These are phyloP conservation scores for Heliothis virescens DNA, from an alignment of 1,140 invertebrate genomes.

Conservation along the genomic window DNA sequence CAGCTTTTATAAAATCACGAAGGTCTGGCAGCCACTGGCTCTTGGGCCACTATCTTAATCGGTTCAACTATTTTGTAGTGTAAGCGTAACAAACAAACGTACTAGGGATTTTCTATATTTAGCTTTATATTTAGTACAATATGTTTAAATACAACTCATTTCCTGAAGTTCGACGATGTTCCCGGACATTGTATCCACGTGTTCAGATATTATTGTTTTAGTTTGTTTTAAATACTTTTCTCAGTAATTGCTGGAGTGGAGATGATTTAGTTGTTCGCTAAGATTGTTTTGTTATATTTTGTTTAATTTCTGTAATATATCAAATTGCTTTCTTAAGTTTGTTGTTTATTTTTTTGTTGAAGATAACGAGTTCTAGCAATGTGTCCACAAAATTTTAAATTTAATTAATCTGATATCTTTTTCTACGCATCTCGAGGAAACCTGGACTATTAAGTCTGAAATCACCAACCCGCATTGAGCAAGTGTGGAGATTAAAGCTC, in stretches of 20 bases:
- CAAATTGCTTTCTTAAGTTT: background rate
- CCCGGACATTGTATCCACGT: constrained; percentile 23
- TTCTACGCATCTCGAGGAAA: too few species aligned
- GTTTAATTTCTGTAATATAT: background rate
- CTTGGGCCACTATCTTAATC: too few species aligned
- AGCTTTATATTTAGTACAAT: background rate
- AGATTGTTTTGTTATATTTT: background rate
- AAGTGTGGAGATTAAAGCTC: too few species aligned
- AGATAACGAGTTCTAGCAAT: too few species aligned
- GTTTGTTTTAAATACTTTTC: constrained; percentile 20
- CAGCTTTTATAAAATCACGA: too few species aligned
- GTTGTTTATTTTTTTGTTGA: background rate
- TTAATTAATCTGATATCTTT: too few species aligned
- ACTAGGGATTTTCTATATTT: background rate
- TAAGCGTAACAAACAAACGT: too few species aligned
- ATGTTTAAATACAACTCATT: constrained; percentile 12
- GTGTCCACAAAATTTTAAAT: too few species aligned
- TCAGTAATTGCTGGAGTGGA: constrained; percentile 24
- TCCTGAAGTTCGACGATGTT: constrained; percentile 6
- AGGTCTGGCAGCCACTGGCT: too few species aligned
- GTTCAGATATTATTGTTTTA: constrained; percentile 3
- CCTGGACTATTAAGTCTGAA: too few species aligned
- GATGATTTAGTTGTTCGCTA: constrained; percentile 20
- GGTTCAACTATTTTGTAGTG: too few species aligned
- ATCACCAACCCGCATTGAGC: too few species aligned